Percentiles rank a stretch among this genome's conserved stretches.
Evolutionary conservation across 2,797 vertebrate species (phyloP).

Genomic region (Synaphobranchus kaupii): DNA sequence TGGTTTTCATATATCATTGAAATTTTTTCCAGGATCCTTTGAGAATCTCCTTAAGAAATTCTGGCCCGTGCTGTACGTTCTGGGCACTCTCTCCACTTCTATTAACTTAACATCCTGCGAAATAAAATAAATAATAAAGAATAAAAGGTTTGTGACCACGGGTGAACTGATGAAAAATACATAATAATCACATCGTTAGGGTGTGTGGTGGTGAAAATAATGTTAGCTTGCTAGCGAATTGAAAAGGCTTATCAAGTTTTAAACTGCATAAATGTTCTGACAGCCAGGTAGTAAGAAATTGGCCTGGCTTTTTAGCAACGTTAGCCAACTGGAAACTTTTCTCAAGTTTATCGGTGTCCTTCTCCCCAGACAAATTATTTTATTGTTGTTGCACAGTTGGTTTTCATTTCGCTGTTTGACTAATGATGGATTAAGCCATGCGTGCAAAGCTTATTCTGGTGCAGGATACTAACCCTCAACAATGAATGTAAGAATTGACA

Average conservation of each 20-base stretch:
- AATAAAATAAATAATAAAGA: background rate
- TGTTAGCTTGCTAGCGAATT: conserved; percentile 19
- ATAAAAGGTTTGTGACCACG: background rate
- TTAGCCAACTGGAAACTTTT: conserved; percentile 73
- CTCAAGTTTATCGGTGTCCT: conserved; percentile 76
- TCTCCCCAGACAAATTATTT: conserved; percentile 79
- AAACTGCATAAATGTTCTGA: conserved; percentile 56
- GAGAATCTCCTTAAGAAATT: background rate
- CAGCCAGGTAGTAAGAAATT: conserved; percentile 73
- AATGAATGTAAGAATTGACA: conserved; percentile 58
- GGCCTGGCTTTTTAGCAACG: conserved; percentile 52
- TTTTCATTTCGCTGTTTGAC: conserved; percentile 73
- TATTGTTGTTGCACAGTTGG: conserved; percentile 78
- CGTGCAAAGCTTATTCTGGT: conserved; percentile 62
- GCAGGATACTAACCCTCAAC: conserved; percentile 48
- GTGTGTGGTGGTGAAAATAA: conserved; percentile 27
- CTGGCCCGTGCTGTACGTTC: background rate
- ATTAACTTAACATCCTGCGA: background rate
- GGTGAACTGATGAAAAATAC: background rate
- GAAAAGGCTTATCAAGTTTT: conserved; percentile 55
- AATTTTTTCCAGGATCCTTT: conserved; percentile 2
- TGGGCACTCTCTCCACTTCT: background rate
- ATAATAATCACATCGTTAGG: conserved; percentile 22
- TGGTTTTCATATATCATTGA: background rate
- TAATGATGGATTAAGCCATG: conserved; percentile 69